A percentile compares a stretch with the other conserved stretches of the same genome.
Conservation (phyloP, 2,888 invertebrate genomes). For the Galerucella pusilla region DNA sequence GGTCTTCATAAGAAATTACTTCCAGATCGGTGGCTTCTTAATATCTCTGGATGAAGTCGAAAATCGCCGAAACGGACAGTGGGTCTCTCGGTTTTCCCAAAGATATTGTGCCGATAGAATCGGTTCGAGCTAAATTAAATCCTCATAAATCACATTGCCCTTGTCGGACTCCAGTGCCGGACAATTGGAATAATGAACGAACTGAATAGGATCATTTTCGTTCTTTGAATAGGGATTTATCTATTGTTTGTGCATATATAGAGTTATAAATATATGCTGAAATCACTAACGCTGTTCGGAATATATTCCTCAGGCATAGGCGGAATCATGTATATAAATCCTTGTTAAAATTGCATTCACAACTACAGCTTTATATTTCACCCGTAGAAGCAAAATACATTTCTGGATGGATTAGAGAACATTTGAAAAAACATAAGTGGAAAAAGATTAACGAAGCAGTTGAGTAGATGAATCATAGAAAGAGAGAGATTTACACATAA, state of each 20-base stretch:
- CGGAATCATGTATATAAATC: too few relatives aligned
- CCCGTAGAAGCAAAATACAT: background rate
- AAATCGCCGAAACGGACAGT: constrained; percentile 5
- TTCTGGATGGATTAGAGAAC: background rate
- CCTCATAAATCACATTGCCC: constrained; percentile 2
- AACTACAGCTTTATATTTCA: background rate
- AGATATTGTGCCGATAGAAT: constrained; percentile 26
- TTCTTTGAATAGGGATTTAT: constrained; percentile 6
- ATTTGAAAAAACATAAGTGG: background rate
- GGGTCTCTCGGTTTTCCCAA: constrained; percentile 17
- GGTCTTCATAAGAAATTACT: background rate
- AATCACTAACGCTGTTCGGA: background rate
- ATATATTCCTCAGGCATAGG: background rate
- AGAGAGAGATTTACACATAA: too few relatives aligned
- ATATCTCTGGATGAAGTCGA: constrained; percentile 4
- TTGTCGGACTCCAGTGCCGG: constrained; percentile 4
- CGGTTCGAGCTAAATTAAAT: constrained; percentile 27
- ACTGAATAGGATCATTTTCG: background rate
- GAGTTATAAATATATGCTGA: background rate
- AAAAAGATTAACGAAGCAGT: too few relatives aligned
- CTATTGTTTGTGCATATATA: constrained; percentile 3
- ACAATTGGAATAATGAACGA: constrained; percentile 4
- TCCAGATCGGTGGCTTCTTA: constrained; percentile 4
- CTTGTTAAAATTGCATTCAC: background rate
- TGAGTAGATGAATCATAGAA: too few relatives aligned